Evolutionary conservation across 2,797 vertebrate species (phyloP), one percentile per base, ranked within the genome.

Genomic region (Helarctos malayanus): DNA sequence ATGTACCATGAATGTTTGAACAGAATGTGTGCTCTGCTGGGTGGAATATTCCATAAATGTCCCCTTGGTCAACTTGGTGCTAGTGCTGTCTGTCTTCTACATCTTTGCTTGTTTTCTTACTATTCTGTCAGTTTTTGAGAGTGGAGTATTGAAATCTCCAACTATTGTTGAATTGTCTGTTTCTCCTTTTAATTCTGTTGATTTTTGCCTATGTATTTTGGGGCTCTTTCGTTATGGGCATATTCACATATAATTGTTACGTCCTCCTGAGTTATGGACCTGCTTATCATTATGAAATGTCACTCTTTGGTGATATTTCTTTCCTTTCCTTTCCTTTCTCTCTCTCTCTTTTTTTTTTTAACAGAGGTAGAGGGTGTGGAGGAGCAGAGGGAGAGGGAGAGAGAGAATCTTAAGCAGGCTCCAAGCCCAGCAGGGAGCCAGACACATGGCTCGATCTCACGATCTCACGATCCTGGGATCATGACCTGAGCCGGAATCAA

Each of bases 1-100:
- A 12, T 11, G 11, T 11, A 45, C n/a, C 47, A 1, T 9, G 10
- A 71, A 14, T 15, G 7, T 83, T 78, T n/a, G 92, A 19, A 68
- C 52, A 52, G 52, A 71, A 13, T 2, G 9, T 35, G 23, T 25
- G 0, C 16, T 16, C 32, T 59, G 15, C 56, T 11, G 32, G 41
- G 15, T 49, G 25, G 57, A 49, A 5, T 16, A 21, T 25, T 61
- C 57, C 12, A 0, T 23, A 35, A 27, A 41, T 18, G 14, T 52
- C 19, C 3, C 1, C 8, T 11, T 27, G 35, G 54, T 25, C 7
- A 49, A 5, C 7, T 13, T 41, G 49, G 32, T 0, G 56, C 25
- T 0, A 3, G 9, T 41, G 32, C 23, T 0, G 0, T 63, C 45
- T 16, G 59, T 81, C 8, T 19, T 45, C n/a, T 63, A 1, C 12